Evolutionary conservation across 2,888 invertebrate genomes (phyloP), one percentile per base, ranked within the genome.

Genomic region (Napeogenes inachia): DNA sequence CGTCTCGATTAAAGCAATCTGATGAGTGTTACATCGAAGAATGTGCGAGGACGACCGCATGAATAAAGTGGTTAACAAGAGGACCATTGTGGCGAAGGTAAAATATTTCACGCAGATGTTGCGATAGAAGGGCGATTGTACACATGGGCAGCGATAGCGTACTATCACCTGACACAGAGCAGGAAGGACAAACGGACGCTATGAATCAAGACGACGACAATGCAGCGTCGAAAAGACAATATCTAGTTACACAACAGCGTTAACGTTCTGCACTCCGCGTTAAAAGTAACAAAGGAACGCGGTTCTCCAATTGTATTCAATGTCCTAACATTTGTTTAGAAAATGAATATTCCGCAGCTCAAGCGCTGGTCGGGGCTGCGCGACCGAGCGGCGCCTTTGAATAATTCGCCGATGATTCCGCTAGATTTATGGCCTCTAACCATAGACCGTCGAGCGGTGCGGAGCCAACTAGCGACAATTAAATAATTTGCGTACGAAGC

Each of bases 31-130:
- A 0, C 13, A 0, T 2, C 35, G 4, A 4, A 10, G 45, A 65
- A 67, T 47, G 42, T 42, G 42, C 58, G 56, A 54, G 21, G 4
- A 5, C 12, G 3, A 3, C 8, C 64, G 59, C 63, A 32, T 42
- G 13, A 32, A 33, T 57, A 62, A 61, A 62, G 38, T 68, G 67
- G 72, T 67, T 60, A 65, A 64, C 61, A 67, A 69, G 63, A 64
- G 68, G 69, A 70, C 77, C 74, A 78, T 81, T 80, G 82, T 78
- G 68, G 76, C 75, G 73, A 68, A 76, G 77, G 77, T 72, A 81
- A 87, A 85, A 82, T 87, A 89, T 87, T 86, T 89, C 86, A 87
- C 86, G 85, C 81, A 83, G 89, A 87, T 87, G 84, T 79, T 76
- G 78, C 82, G 89, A 89, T 88, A 85, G 80, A 56, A 73, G 75